Evolutionary conservation across 2,113 vertebrate genomes (phyloP).

Genomic region (Tinamus guttatus): DNA sequence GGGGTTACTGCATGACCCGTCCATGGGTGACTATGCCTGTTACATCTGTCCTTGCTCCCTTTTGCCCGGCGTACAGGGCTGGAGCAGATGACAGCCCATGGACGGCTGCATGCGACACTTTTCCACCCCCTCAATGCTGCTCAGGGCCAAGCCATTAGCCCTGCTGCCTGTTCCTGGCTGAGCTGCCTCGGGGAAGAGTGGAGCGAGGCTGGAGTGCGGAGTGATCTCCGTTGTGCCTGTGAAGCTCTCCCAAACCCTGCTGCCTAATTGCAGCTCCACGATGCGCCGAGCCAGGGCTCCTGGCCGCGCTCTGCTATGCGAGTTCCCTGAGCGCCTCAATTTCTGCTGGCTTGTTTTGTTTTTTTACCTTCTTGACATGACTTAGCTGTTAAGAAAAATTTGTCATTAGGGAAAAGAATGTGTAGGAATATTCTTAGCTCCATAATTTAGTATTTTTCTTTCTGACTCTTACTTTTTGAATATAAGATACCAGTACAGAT

Average conservation of each 20-base stretch:
- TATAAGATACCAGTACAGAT: neutral
- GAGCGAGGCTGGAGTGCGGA: neutral
- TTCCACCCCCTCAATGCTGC: neutral
- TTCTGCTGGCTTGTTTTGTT: neutral
- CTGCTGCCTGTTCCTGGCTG: neutral
- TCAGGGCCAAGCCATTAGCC: neutral
- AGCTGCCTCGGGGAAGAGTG: neutral
- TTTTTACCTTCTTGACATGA: neutral
- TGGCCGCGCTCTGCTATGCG: neutral
- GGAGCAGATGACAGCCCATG: neutral
- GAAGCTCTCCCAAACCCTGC: neutral
- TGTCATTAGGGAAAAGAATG: neutral
- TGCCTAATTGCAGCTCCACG: neutral
- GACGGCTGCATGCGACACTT: neutral
- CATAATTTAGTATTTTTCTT: neutral
- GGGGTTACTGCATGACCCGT: neutral
- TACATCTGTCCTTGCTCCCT: neutral
- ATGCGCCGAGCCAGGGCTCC: accelerated
- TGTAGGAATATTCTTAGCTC: neutral
- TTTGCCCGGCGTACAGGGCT: accelerated
- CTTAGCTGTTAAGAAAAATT: neutral
- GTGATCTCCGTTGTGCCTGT: neutral
- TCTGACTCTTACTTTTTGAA: neutral
- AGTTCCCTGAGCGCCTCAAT: neutral
- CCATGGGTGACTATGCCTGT: accelerated